Percentiles rank a stretch among this genome's conserved stretches.
Conservation (phyloP, 2,888 invertebrate species). For the Eustalomyia histrio region DNA sequence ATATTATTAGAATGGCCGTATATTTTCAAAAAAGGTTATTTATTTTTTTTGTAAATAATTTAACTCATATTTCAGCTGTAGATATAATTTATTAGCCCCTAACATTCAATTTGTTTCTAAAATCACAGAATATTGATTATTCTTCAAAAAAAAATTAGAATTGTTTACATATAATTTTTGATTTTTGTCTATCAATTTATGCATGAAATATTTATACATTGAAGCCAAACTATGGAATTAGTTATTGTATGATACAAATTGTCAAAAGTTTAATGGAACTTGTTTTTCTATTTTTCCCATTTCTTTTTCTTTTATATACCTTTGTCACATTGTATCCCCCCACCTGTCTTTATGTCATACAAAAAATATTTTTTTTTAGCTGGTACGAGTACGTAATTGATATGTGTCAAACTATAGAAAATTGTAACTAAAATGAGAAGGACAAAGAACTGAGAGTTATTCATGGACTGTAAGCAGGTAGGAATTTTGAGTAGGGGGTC, state of each 20-base stretch:
- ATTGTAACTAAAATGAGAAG: neutral
- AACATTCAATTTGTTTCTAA: too few relatives aligned
- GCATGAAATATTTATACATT: neutral
- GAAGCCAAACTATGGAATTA: neutral
- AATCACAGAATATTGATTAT: too few relatives aligned
- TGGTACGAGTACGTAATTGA: conserved; percentile 26
- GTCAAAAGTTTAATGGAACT: conserved; percentile 16
- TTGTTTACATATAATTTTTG: too few relatives aligned
- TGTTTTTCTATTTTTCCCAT: neutral
- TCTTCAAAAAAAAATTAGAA: too few relatives aligned
- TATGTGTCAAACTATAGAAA: conserved; percentile 8
- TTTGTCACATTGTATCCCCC: too few relatives aligned
- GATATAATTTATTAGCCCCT: too few relatives aligned
- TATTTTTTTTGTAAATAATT: too few relatives aligned
- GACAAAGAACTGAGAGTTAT: neutral
- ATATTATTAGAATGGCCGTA: too few relatives aligned
- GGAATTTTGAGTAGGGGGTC: conserved; percentile 35
- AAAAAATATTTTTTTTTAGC: conserved; percentile 37
- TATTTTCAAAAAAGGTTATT: too few relatives aligned
- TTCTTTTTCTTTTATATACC: neutral
- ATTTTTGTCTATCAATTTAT: neutral
- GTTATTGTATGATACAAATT: neutral
- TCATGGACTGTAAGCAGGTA: conserved; percentile 20
- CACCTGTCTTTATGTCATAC: too few relatives aligned
- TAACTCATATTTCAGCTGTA: too few relatives aligned